A percentile compares a stretch with the other conserved stretches of the same genome.
Conservation (phyloP, 2,888 invertebrate species). For the Ichneumoninae sp. region DNA sequence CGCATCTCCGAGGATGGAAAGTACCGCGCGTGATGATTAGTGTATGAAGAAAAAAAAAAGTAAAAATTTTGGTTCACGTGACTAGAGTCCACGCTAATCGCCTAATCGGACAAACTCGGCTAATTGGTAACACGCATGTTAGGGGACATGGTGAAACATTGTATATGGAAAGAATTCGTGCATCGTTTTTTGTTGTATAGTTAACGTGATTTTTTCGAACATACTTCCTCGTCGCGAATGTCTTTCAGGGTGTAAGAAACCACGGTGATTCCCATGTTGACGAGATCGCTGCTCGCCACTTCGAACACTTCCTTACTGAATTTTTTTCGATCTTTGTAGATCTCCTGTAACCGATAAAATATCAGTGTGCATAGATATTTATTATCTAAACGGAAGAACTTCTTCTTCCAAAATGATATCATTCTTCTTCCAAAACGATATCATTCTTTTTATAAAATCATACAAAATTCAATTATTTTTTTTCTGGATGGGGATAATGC, state of each 20-base stretch:
- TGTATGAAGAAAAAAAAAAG: background rate
- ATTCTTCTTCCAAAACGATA: background rate
- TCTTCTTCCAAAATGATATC: background rate
- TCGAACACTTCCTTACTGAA: constrained; percentile 98
- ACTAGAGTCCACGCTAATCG: constrained; percentile 51
- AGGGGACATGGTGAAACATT: constrained; percentile 36
- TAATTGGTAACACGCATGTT: constrained; percentile 34
- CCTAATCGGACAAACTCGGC: constrained; percentile 43
- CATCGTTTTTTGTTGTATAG: constrained; percentile 40
- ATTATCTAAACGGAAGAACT: background rate
- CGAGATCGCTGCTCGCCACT: constrained; percentile 96
- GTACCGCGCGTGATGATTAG: background rate
- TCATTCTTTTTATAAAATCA: background rate
- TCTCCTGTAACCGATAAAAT: constrained; percentile 86
- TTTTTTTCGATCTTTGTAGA: constrained; percentile 97
- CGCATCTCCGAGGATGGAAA: background rate
- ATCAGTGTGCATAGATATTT: constrained; percentile 7
- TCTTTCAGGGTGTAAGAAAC: constrained; percentile 98
- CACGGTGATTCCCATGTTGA: constrained; percentile 98
- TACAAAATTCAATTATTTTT: background rate
- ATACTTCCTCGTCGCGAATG: constrained; percentile 97
- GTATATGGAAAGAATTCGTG: constrained; percentile 56
- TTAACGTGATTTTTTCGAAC: constrained; percentile 68
- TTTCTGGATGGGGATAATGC: background rate
- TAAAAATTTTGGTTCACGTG: background rate